Conservation (phyloP, 2,797 vertebrate genomes). For the Gymnocypris eckloni region DNA sequence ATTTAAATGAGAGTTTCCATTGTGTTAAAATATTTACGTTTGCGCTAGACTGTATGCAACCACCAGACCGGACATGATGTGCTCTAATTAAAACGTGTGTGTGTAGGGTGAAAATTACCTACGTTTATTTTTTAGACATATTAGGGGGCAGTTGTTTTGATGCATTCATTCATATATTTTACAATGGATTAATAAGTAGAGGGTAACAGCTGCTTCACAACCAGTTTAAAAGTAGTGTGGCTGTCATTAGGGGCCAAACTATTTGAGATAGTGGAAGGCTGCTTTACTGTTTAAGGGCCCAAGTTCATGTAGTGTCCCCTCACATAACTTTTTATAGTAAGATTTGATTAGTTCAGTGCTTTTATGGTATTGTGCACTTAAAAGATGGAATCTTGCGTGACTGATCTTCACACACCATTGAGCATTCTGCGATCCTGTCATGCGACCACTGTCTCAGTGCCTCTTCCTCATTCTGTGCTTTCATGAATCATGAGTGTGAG, state of each 20-base stretch:
- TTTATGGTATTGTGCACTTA: background rate
- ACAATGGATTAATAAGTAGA: background rate
- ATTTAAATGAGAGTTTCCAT: background rate
- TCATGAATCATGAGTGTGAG: background rate
- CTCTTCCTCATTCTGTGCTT: conserved; percentile 4
- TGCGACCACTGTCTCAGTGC: background rate
- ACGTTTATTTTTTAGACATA: background rate
- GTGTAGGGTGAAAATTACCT: background rate
- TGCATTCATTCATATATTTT: background rate
- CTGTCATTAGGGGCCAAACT: background rate
- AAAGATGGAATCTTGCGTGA: conserved; percentile 3
- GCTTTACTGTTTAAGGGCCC: background rate
- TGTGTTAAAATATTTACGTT: background rate
- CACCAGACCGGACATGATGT: background rate
- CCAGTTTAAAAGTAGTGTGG: background rate
- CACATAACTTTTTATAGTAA: background rate
- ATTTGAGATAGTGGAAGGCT: background rate
- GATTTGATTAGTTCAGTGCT: background rate
- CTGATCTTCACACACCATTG: conserved; percentile 11
- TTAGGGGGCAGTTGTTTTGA: background rate
- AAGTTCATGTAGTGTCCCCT: background rate
- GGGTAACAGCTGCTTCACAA: background rate
- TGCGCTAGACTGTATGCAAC: background rate
- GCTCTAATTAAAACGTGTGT: background rate
- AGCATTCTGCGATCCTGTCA: conserved; percentile 24